phyloP scores from a whole-genome alignment of 2,113 vertebrate genomes.

The Phyllopteryx taeniolatus region DNA sequence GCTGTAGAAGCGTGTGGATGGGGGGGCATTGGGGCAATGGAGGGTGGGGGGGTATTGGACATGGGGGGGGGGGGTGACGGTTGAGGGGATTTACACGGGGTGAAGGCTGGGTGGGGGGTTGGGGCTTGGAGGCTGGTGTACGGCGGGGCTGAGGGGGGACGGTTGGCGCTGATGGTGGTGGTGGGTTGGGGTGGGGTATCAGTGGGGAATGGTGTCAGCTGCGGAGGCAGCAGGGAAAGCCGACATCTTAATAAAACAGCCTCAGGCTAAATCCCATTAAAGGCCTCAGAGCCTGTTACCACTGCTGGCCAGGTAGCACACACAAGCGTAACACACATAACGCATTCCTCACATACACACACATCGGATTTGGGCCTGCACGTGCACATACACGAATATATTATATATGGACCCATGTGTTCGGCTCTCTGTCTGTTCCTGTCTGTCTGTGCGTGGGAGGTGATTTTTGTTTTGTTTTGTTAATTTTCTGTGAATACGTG shows the following conservation, averaged over 20 bases:
- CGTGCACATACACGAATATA: conserved; percentile 59
- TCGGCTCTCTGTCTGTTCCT: conserved; percentile 72
- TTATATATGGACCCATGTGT: conserved; percentile 77
- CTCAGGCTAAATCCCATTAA: conserved; percentile 99
- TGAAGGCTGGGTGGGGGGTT: conserved; percentile 42
- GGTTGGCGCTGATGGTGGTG: conserved; percentile 28
- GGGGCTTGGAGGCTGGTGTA: conserved; percentile 67
- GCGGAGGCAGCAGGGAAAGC: conserved; percentile 99
- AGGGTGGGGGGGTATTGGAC: neutral
- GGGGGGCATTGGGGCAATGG: conserved; percentile 26
- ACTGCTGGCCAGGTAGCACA: conserved; percentile 96
- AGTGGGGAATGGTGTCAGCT: conserved; percentile 95
- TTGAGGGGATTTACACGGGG: conserved; percentile 52
- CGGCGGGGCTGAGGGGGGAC: conserved; percentile 48
- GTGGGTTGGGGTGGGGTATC: conserved; percentile 54
- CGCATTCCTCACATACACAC: conserved; percentile 51
- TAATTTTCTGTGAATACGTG: conserved; percentile 20
- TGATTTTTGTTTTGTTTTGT: conserved; percentile 19
- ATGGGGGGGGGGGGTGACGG: conserved; percentile 15
- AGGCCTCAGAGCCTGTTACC: conserved; percentile 99
- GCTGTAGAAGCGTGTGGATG: conserved; percentile 37
- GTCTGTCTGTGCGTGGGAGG: conserved; percentile 61
- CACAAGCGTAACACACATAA: conserved; percentile 56
- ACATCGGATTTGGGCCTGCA: conserved; percentile 34
- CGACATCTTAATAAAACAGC: conserved; percentile 99